Base-by-base conservation (phyloP, 2,888 invertebrate genomes). In the Noctua comes region DNA sequence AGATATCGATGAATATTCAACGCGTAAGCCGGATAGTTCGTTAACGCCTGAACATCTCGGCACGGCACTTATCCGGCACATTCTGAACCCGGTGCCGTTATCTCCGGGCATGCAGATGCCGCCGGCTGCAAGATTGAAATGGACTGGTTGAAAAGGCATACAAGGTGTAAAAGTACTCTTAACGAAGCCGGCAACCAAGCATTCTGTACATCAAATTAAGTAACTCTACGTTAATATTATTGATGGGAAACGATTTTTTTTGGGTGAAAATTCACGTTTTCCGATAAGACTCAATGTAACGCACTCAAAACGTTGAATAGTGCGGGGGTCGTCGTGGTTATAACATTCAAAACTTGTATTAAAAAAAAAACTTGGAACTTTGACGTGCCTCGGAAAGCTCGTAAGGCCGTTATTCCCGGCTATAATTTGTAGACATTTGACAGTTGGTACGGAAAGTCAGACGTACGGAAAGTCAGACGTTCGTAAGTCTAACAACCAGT, bases 61-160 rank as follows among this genome's bases (percentile, higher is more conserved):
- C 79, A 62, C 79, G 87, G 90, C 89, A 87, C 89, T 90, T 90
- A 90, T 88, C 89, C 88, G 81, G 88, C 80, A 87, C 86, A 90
- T 90, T 90, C 88, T 85, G 87, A 86, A 89, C 87, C 84, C 83
- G 51, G 69, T 76, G 77, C 81, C 85, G 87, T 91, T 92, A 93
- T 92, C 92, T 90, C 81, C 74, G 70, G 82, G 88, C 91, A 90
- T 91, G 88, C 91, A 88, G 88, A 90, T 88, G 87, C 89, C 83
- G 62, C 71, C 40, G 40, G 68, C 65, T 74, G 71, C 68, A 57
- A 36, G 62, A 21, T 62, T 64, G 75, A 51, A 48, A 73, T 69
- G 72, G 54, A 54, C 27, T 68, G 8, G 40, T 48, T 5, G 68
- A 40, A 46, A 76, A 68, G 24, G 21, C n/a, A 59, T 11, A 43